Evolutionary conservation across 2,797 vertebrate genomes (phyloP), one percentile per base, ranked within the genome.

Genomic region (Phyllotis vaccarum): DNA sequence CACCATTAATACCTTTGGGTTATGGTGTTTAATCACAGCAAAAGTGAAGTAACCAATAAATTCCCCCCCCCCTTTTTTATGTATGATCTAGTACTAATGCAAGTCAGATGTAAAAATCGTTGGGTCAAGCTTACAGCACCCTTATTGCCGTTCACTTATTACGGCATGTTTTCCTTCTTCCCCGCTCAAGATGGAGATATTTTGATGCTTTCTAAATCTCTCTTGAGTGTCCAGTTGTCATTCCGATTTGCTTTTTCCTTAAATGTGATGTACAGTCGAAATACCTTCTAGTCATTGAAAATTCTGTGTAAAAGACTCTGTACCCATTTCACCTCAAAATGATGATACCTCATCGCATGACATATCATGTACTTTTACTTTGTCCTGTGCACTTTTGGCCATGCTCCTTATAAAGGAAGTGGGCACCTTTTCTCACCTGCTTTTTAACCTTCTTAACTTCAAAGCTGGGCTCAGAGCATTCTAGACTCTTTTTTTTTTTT

Each of bases 371-470:
- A 14, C 49, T 52, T 24, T 60, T 56, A 3, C 24, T 70, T 60
- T 2, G 37, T 66, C 29, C 21, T 6, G 66, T 60, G 13, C 5
- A 1, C 40, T 76, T 46, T 88, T 40, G 40, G 52, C 17, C 12
- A 31, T 60, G 2, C 56, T 86, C 8, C 13, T 62, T 72, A 37
- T 56, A 12, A 40, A 31, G n/a, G 24, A 70, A 52, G 16, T 56
- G 24, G 34, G 21, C 54, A 85, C 7, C 19, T 68, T 72, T 72
- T 86, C 9, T 85, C 46, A 89, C 11, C 43, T 72, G 11, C 27
- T 87, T 82, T 87, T n/a, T 87, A 74, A 92, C 52, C 2, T 52
- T 72, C 37, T 60, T 79, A 43, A 64, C 87, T 85, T 89, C 56
- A 90, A 86, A 12, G 8, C 64, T 68, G n/a, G 11, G 2, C 22